Percentiles rank a stretch among this genome's conserved stretches.
phyloP scores from a whole-genome alignment of 2,888 invertebrate species.

The Drosophila pegasa region DNA sequence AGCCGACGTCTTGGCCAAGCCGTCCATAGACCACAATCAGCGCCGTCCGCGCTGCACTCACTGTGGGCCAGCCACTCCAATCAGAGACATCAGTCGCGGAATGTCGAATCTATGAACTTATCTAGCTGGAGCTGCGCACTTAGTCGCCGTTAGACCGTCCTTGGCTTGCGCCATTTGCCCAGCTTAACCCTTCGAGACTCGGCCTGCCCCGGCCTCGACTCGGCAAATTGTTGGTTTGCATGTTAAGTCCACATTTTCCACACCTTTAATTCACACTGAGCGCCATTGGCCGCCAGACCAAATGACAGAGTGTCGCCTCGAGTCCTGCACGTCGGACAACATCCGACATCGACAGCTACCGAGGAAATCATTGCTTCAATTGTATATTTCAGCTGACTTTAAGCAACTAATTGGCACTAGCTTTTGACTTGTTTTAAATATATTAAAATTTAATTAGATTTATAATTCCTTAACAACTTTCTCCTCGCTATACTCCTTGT shows the following conservation, averaged over 20 bases:
- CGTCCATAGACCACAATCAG: too few relatives aligned
- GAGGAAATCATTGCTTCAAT: neutral
- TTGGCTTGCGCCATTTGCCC: slow-evolving; percentile 27
- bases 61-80: neutral
- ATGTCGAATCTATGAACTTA: neutral
- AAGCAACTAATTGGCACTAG: neutral
- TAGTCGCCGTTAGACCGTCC: neutral
- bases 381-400: neutral
- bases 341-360: neutral
- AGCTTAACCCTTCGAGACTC: neutral
- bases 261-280: slow-evolving; percentile 65
- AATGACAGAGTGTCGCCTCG: slow-evolving; percentile 11
- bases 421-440: neutral
- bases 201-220: slow-evolving; percentile 2
- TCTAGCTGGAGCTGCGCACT: neutral
- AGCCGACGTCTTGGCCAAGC: neutral
- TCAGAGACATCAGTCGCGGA: neutral
- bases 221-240: slow-evolving; percentile 73
- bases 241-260: slow-evolving; percentile 67
- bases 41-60: too few relatives aligned
- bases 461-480: too few relatives aligned
- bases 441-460: neutral
- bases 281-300: slow-evolving; percentile 16
- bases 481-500: too few relatives aligned
- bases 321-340: slow-evolving; percentile 2